A percentile compares a stretch with the other conserved stretches of the same genome.
Conservation (phyloP, 2,888 invertebrate species). For the Calameuta filiformis region DNA sequence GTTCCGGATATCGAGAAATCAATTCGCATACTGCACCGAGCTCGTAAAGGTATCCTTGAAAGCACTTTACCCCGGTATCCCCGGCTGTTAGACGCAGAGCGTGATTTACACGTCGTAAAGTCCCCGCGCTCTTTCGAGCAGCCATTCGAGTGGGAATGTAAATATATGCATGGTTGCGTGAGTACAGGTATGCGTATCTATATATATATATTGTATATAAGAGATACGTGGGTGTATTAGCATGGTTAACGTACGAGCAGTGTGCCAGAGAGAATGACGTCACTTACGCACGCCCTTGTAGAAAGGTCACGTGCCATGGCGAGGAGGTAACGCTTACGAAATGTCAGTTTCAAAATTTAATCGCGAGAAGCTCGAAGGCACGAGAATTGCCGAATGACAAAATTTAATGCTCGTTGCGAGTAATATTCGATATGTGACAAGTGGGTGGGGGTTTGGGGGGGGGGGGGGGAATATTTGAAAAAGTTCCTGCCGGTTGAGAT, state of each 20-base stretch:
- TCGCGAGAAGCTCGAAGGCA: background rate
- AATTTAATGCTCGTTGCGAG: background rate
- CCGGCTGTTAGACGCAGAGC: conserved; percentile 1
- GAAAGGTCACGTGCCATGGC: conserved; percentile 3
- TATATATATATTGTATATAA: background rate
- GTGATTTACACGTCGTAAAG: conserved; percentile 53
- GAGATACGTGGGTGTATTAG: background rate
- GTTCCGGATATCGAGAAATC: background rate
- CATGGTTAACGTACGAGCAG: background rate
- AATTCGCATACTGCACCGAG: background rate
- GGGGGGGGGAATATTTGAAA: background rate
- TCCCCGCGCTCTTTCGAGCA: conserved; percentile 6
- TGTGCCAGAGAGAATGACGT: conserved; percentile 22
- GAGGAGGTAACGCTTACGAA: background rate
- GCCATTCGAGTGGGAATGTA: background rate
- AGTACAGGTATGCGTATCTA: background rate
- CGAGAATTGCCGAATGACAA: background rate
- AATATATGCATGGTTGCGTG: background rate
- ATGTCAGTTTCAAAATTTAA: background rate
- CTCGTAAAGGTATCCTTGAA: conserved; percentile 1
- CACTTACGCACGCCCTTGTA: conserved; percentile 26
- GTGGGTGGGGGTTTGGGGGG: background rate
- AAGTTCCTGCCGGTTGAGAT: background rate
- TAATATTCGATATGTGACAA: background rate
- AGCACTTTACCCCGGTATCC: conserved; percentile 18